Percentiles rank a stretch among this genome's conserved stretches.
Conservation (phyloP, 2,797 vertebrate species). For the Columba guinea region DNA sequence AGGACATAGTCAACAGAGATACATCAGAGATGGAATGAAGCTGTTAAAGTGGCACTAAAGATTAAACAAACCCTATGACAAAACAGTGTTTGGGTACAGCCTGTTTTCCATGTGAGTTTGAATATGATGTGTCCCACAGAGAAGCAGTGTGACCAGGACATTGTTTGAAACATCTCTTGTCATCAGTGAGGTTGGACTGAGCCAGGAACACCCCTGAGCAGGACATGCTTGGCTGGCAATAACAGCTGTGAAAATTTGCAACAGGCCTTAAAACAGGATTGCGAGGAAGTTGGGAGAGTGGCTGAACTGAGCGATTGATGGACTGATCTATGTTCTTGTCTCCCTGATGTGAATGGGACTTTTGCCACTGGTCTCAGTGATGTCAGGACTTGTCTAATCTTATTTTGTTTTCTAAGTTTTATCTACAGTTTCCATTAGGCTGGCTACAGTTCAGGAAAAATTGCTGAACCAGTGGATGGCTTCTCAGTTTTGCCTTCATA, state of each 20-base stretch:
- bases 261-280: not conserved
- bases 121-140: not conserved
- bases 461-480: not conserved
- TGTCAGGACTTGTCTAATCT: not conserved
- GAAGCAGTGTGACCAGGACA: not conserved
- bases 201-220: not conserved
- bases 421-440: conserved; percentile 4
- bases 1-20: not conserved
- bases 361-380: not conserved
- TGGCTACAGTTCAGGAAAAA: conserved; percentile 17
- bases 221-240: not conserved
- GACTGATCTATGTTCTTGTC: not conserved
- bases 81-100: not conserved
- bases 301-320: not conserved
- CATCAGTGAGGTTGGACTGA: not conserved
- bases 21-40: not conserved
- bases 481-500: not conserved
- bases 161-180: not conserved
- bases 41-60: not conserved
- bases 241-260: not conserved
- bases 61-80: not conserved
- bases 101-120: not conserved
- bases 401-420: conserved; percentile 21
- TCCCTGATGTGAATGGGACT: not conserved
- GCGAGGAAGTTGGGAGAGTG: not conserved